Percentiles rank a stretch among this genome's conserved stretches.
These are phyloP conservation scores for Morpho achilles DNA, from an alignment of 2,888 invertebrate species.

Conservation along the genomic window DNA sequence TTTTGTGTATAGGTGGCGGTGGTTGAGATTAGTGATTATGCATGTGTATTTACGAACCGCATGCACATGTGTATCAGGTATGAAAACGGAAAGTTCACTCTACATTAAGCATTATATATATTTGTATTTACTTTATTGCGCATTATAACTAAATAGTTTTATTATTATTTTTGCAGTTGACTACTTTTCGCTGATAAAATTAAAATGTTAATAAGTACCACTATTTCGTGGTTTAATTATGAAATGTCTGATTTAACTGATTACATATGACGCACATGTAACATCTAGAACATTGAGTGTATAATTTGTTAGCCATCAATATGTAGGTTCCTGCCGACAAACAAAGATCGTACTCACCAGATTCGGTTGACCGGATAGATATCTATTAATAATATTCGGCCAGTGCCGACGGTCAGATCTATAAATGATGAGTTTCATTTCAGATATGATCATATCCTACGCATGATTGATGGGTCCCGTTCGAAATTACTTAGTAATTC, in stretches of 20 bases:
- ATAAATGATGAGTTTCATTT: slow-evolving; percentile 78
- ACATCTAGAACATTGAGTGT: slow-evolving; percentile 30
- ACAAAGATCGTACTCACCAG: slow-evolving; percentile 70
- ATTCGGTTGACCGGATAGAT: slow-evolving; percentile 73
- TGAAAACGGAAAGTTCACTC: too few species aligned
- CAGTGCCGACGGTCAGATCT: slow-evolving; percentile 71
- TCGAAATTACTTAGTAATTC: slow-evolving; percentile 68
- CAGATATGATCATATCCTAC: slow-evolving; percentile 73
- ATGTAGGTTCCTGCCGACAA: slow-evolving; percentile 48
- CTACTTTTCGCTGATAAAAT: slow-evolving; percentile 3
- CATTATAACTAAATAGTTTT: too few species aligned
- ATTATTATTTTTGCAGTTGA: too few species aligned
- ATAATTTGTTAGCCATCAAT: slow-evolving; percentile 68
- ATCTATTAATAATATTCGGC: slow-evolving; percentile 77
- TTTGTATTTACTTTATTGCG: too few species aligned
- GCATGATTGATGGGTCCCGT: slow-evolving; percentile 68
- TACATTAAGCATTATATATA: too few species aligned
- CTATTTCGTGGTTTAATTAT: slow-evolving; percentile 24
- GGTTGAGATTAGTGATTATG: too few species aligned
- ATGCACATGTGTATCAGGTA: too few species aligned
- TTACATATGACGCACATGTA: slow-evolving; percentile 23
- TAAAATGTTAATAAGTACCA: slow-evolving; percentile 19
- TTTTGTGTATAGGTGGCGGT: too few species aligned
- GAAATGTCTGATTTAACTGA: slow-evolving; percentile 25
- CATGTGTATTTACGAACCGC: too few species aligned